A percentile compares a stretch with the other conserved stretches of the same genome.
phyloP scores from a whole-genome alignment of 2,797 vertebrate species.

The Gymnothorax reevesii region DNA sequence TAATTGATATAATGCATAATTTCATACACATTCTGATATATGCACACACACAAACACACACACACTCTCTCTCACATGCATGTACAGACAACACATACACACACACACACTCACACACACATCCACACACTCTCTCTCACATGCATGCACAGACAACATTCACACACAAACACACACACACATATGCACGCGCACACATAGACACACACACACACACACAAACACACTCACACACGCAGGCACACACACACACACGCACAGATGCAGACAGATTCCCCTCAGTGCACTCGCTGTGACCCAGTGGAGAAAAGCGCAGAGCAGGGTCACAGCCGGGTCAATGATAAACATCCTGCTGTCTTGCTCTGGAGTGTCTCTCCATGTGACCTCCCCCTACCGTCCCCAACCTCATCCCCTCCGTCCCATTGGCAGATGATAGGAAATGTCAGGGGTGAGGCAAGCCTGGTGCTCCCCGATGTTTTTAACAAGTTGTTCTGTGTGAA shows the following conservation, averaged over 20 bases:
- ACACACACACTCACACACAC: neutral
- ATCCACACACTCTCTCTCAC: neutral
- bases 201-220: neutral
- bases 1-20: slow-evolving; percentile 26
- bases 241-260: slow-evolving; percentile 24
- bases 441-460: slow-evolving; percentile 42
- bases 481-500: neutral
- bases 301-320: slow-evolving; percentile 55
- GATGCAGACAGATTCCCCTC: slow-evolving; percentile 35
- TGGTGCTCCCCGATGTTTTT: neutral
- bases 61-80: slow-evolving; percentile 4
- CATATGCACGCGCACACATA: slow-evolving; percentile 38
- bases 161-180: slow-evolving; percentile 40
- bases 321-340: slow-evolving; percentile 71
- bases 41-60: neutral
- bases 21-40: slow-evolving; percentile 18
- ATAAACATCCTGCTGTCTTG: slow-evolving; percentile 54
- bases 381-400: no score
- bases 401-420: neutral
- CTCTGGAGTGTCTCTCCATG: slow-evolving; percentile 44
- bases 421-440: slow-evolving; percentile 53
- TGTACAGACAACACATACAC: neutral
- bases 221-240: slow-evolving; percentile 34
- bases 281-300: slow-evolving; percentile 50
- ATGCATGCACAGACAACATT: no score